phyloP scores from a whole-genome alignment of 2,888 invertebrate species.

The Zygogramma bicolorata region DNA sequence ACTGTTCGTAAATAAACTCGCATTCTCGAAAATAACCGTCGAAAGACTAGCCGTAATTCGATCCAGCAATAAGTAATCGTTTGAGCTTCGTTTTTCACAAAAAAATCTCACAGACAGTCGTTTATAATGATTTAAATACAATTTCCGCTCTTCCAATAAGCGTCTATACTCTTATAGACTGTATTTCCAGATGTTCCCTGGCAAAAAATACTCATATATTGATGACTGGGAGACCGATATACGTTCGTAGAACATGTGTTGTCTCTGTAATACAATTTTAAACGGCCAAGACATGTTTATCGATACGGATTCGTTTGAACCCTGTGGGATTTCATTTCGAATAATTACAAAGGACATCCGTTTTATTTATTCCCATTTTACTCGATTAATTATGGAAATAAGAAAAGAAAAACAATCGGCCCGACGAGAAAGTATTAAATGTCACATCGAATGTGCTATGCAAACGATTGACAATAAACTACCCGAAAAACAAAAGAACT shows the following conservation, averaged over 20 bases:
- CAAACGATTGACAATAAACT: conserved; percentile 52
- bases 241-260: conserved; percentile 41
- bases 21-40: conserved; percentile 26
- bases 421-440: conserved; percentile 50
- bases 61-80: conserved; percentile 30
- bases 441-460: conserved; percentile 46
- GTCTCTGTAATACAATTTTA: conserved; percentile 19
- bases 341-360: conserved; percentile 46
- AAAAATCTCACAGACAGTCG: conserved; percentile 30
- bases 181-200: conserved; percentile 45
- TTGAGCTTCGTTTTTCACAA: conserved; percentile 25
- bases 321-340: conserved; percentile 32
- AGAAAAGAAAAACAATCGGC: conserved; percentile 20
- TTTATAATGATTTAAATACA: conserved; percentile 46
- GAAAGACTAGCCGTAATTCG: conserved; percentile 22
- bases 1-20: conserved; percentile 2
- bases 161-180: conserved; percentile 35
- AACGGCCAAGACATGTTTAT: conserved; percentile 14
- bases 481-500: conserved; percentile 47
- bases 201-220: conserved; percentile 46
- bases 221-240: conserved; percentile 44
- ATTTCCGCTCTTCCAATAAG: conserved; percentile 45
- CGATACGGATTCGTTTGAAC: conserved; percentile 20
- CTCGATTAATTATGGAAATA: conserved; percentile 32
- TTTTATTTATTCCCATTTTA: conserved; percentile 45